Evolutionary conservation across 2,797 vertebrate genomes (phyloP).

Genomic region (Labroides dimidiatus): DNA sequence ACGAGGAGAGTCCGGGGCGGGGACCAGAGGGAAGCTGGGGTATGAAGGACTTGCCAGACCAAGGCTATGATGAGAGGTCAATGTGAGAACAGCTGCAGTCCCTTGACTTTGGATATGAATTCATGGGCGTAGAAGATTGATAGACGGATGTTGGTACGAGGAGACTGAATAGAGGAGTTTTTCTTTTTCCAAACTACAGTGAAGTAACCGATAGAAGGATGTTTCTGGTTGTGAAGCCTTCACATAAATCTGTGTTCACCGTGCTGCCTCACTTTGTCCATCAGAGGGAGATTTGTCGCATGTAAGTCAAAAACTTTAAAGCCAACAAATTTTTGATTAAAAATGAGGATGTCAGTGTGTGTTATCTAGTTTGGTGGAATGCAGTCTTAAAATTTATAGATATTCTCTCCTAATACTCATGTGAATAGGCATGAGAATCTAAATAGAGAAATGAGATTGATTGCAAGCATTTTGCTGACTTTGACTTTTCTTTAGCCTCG

Average conservation of each 20-base stretch:
- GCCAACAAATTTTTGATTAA: too few species aligned
- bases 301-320: constrained; percentile 73
- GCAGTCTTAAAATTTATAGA: too few species aligned
- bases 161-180: background rate
- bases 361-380: too few species aligned
- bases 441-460: too few species aligned
- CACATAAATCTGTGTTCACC: constrained; percentile 69
- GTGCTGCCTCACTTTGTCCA: constrained; percentile 82
- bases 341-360: too few species aligned
- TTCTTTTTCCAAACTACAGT: constrained; percentile 1
- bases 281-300: constrained; percentile 80
- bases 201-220: constrained; percentile 60
- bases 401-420: too few species aligned
- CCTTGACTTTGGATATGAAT: background rate
- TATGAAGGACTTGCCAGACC: constrained; percentile 19
- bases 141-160: background rate
- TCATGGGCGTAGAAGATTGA: background rate
- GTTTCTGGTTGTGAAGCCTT: constrained; percentile 77
- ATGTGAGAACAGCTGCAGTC: constrained; percentile 6
- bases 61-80: constrained; percentile 5
- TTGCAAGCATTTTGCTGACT: too few species aligned
- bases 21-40: constrained; percentile 22
- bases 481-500: too few species aligned
- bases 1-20: constrained; percentile 1
- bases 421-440: too few species aligned